phyloP scores from a whole-genome alignment of 2,888 invertebrate species.

The Drosophila mercatorum region DNA sequence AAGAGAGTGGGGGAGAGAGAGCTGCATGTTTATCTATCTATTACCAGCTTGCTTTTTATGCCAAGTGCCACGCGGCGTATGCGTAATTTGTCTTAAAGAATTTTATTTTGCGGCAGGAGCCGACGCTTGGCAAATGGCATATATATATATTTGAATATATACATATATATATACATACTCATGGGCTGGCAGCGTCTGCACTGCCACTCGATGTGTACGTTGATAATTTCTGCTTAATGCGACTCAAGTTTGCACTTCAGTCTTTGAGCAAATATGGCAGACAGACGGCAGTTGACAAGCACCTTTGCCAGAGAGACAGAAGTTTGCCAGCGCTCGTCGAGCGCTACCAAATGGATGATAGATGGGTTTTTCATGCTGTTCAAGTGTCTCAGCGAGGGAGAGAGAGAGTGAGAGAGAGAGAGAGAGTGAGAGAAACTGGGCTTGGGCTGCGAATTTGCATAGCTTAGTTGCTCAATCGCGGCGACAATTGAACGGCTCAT shows the following conservation, averaged over 20 bases:
- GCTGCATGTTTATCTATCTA: constrained; percentile 5
- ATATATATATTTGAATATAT: not conserved
- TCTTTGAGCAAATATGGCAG: constrained; percentile 74
- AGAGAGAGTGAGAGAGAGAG: not conserved
- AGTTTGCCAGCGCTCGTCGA: constrained; percentile 45
- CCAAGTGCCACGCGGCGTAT: not conserved
- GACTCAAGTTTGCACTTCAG: constrained; percentile 75
- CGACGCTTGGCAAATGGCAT: no score
- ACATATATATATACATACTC: not conserved
- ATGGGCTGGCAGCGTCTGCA: not conserved
- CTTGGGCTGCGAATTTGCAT: constrained; percentile 63
- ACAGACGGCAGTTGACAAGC: constrained; percentile 57
- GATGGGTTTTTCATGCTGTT: constrained; percentile 56
- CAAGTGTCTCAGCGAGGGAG: not conserved
- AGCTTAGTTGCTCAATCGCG: constrained; percentile 77
- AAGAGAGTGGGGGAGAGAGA: no score
- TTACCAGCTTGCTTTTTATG: not conserved
- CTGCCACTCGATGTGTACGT: constrained; percentile 47
- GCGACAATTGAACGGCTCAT: constrained; percentile 77
- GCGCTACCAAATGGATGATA: constrained; percentile 58
- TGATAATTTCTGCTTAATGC: constrained; percentile 76
- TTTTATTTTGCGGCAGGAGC: not conserved
- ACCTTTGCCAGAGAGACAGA: constrained; percentile 50
- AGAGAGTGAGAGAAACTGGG: not conserved
- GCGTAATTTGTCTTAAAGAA: constrained; percentile 1